These are phyloP conservation scores for Spilogale gracilis DNA, from an alignment of 2,113 vertebrate genomes.

Conservation along the genomic window DNA sequence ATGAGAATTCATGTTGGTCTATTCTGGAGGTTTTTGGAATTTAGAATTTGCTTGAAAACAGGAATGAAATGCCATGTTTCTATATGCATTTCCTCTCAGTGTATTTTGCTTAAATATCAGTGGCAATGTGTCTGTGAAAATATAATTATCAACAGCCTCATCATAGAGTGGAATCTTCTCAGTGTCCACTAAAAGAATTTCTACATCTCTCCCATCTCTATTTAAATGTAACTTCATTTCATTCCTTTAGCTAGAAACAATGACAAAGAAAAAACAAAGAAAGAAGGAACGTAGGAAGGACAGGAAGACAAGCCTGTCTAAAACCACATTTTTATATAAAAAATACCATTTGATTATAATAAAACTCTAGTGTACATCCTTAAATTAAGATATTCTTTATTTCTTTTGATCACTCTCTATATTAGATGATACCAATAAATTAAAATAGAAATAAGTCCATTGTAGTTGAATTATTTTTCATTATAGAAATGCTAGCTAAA, in stretches of 20 bases:
- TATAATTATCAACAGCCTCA: neutral
- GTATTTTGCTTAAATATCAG: slow-evolving; percentile 41
- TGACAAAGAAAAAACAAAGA: neutral
- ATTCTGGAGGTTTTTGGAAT: slow-evolving; percentile 42
- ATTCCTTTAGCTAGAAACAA: neutral
- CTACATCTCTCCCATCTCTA: slow-evolving; percentile 2
- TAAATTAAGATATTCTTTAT: neutral
- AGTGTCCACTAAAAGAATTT: slow-evolving; percentile 40
- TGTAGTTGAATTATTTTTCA: slow-evolving; percentile 6
- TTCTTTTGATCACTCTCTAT: neutral
- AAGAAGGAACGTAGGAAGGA: fast-evolving
- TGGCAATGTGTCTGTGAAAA: slow-evolving; percentile 51
- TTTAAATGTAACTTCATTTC: slow-evolving; percentile 47
- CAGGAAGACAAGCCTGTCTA: neutral
- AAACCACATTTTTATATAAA: neutral
- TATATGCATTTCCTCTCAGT: neutral
- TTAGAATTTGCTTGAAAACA: slow-evolving; percentile 38
- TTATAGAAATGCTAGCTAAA: neutral
- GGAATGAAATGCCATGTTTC: slow-evolving; percentile 1
- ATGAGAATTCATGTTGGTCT: neutral
- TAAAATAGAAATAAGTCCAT: slow-evolving; percentile 25
- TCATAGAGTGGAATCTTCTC: neutral
- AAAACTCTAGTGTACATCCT: slow-evolving; percentile 5
- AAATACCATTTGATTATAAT: slow-evolving; percentile 23
- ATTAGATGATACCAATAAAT: neutral